These are phyloP conservation scores for Bursaphelenchus okinawaensis DNA, from an alignment of 2,888 invertebrate species.

Conservation along the genomic window DNA sequence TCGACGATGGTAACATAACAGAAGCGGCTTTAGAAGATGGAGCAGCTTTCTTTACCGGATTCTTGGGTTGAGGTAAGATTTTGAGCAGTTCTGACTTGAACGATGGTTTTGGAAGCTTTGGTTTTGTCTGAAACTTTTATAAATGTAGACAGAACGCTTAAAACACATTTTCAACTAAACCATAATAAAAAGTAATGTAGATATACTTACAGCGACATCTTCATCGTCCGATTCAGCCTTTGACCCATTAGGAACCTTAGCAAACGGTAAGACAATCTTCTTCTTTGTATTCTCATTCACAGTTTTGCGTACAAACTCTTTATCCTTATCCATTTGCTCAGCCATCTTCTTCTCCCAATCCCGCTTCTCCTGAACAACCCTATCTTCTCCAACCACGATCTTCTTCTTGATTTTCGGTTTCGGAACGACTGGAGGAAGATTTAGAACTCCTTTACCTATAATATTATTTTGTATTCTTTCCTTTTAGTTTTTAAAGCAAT, in stretches of 20 bases:
- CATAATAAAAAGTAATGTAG: too few relatives aligned
- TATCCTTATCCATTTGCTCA: slow-evolving; percentile 19
- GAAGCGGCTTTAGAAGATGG: background rate
- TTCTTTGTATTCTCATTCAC: background rate
- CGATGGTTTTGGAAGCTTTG: too few relatives aligned
- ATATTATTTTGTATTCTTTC: too few relatives aligned
- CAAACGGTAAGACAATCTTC: background rate
- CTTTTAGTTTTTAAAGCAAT: too few relatives aligned
- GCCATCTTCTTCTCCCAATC: slow-evolving; percentile 40
- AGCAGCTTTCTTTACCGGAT: background rate
- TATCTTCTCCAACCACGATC: background rate
- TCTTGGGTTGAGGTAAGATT: background rate
- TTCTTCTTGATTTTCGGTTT: background rate
- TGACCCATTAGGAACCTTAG: background rate
- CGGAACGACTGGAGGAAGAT: background rate
- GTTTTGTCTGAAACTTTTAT: too few relatives aligned
- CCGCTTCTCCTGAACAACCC: slow-evolving; percentile 4
- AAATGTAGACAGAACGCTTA: too few relatives aligned
- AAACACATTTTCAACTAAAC: too few relatives aligned
- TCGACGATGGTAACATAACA: background rate
- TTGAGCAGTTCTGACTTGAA: background rate
- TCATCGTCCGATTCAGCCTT: background rate
- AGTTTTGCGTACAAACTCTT: background rate
- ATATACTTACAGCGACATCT: background rate
- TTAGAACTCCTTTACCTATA: background rate